Evolutionary conservation across 2,113 vertebrate genomes (phyloP), one percentile per base, ranked within the genome.

Genomic region (Tychaedon coryphoeus): DNA sequence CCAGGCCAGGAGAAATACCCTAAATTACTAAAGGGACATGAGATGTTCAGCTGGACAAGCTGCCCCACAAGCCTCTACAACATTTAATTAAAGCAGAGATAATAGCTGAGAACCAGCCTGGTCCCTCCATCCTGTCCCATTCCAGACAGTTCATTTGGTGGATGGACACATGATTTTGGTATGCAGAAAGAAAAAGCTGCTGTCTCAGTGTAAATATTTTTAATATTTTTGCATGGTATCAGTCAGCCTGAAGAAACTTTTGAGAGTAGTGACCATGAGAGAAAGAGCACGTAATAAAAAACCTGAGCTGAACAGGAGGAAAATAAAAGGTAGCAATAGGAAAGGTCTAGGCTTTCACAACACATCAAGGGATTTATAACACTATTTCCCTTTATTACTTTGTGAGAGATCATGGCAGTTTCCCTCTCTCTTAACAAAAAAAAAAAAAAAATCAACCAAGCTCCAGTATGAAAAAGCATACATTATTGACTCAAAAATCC

Each of bases 101-200:
- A 14, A 56, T 18, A 4, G 2, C 67, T 91, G 43, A 64, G 40
- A 89, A 60, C 10, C 33, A 84, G 12, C 4, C 40, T 28, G 4
- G 19, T 23, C 22, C 18, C 43, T 62, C 48, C 43, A 42, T 33
- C 42, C 19, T 31, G 15, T 6, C 12, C 10, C 5, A 8, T 82
- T 77, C 42, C 84, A 89, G 64, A 1, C 43, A 57, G 6, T 70
- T 62, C 14, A 19, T 67, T 28, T 51, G 48, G 25, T 72, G 24
- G 40, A 64, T 0, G 0, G 24, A 25, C 48, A 71, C 15, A 19
- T 1, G 0, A 71, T 25, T 56, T 78, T 42, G 58, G 24, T 1
- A 5, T 26, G 24, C 45, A 90, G 47, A 12, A 5, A 65, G n/a
- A 69, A 69, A 47, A 34, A 38, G 31, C 7, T 34, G 38, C 67